These are phyloP conservation scores for Plecotus auritus DNA, from an alignment of 2,113 vertebrate species.

Conservation along the genomic window DNA sequence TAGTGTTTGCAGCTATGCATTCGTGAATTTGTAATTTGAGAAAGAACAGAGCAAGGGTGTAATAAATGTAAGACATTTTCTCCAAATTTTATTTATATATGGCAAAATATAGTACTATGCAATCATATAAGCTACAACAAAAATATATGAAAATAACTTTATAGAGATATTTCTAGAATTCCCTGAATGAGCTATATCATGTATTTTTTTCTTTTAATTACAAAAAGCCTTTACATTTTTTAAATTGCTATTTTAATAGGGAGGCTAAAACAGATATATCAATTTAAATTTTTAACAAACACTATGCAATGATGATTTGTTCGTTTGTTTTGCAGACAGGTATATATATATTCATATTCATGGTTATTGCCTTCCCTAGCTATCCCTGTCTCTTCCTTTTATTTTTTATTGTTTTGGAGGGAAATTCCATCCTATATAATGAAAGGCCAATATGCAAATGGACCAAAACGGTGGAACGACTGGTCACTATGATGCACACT, in stretches of 20 bases:
- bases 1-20: not conserved
- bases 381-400: not conserved
- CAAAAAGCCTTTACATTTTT: not conserved
- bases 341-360: not conserved
- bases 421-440: not conserved
- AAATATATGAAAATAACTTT: not conserved
- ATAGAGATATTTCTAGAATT: not conserved
- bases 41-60: not conserved
- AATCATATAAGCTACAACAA: not conserved
- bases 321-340: not conserved
- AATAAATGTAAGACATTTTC: not conserved
- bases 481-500: no score
- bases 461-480: no score
- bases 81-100: not conserved
- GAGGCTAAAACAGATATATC: not conserved
- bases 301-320: not conserved
- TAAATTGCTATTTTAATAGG: not conserved
- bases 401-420: not conserved
- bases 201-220: not conserved
- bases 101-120: not conserved
- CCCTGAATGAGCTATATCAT: not conserved
- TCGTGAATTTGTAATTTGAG: not conserved
- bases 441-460: no score
- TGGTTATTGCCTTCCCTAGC: not conserved
- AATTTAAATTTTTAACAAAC: slow-evolving; percentile 6